Evolutionary conservation across 2,888 invertebrate genomes (phyloP), one percentile per base, ranked within the genome.

Genomic region (Helicoverpa assulta): DNA sequence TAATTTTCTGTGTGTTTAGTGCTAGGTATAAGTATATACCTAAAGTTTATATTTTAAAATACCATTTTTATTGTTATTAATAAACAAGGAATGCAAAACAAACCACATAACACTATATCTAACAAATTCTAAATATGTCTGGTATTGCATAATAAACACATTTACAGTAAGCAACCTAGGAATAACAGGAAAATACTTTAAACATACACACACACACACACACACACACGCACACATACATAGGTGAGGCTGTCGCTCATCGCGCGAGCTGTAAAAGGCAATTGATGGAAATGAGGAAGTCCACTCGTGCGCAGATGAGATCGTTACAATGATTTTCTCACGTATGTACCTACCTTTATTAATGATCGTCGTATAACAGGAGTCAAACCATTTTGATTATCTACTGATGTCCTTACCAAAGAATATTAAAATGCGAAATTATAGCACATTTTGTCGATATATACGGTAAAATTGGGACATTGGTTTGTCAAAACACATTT

Each of bases 251-350:
- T 19, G 12, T n/a, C 53, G 21, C 51, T 51, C 47, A 26, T 33
- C 47, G 43, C 50, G 29, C 54, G 21, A 59, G 59, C 47, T 52
- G 52, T 56, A 50, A 47, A 18, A 53, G 51, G 37, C 62, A 73
- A 63, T 64, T 60, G 64, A 64, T 75, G 70, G 47, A 59, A 64
- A 75, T 70, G 37, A 73, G 73, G 70, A 73, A 73, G 64, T 70
- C 26, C 55, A 52, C 50, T 43, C 52, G 43, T 47, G 53, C 50
- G 12, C 58, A 33, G 55, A 47, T 70, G 64, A 64, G 19, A 60
- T 64, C 47, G 29, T 63, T 40, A 60, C 10, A 6, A 51, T n/a
- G 10, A 55, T 59, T 47, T 72, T 73, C 59, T 26, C 59, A 55
- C 51, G 67, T 53, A 26, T 26, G 26, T 26, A 26, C 26, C 26